Conservation (phyloP, 1,140 invertebrate species). For the Drosophila lacteicornis region DNA sequence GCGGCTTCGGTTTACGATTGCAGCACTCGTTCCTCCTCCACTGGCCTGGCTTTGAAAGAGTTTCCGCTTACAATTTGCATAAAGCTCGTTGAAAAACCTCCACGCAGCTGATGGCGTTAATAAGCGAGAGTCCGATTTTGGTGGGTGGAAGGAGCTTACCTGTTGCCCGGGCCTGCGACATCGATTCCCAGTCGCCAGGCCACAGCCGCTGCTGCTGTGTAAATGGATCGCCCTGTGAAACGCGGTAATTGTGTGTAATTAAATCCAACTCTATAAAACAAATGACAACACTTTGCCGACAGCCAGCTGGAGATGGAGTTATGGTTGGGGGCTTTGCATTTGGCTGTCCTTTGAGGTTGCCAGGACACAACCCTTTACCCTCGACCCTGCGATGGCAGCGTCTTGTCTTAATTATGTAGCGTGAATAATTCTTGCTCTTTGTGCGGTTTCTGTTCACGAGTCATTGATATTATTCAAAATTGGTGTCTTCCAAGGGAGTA, state of each 20-base stretch:
- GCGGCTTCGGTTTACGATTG: slow-evolving; percentile 52
- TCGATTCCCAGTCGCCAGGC: slow-evolving; percentile 15
- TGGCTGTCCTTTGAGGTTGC: slow-evolving; percentile 49
- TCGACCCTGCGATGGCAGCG: slow-evolving; percentile 28
- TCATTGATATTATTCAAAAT: slow-evolving; percentile 61
- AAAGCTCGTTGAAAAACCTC: slow-evolving; percentile 70
- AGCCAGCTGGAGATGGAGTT: slow-evolving; percentile 25
- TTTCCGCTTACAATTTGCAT: slow-evolving; percentile 84
- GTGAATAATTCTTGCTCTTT: slow-evolving; percentile 77
- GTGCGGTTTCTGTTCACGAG: slow-evolving; percentile 46
- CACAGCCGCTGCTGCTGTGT: slow-evolving; percentile 46
- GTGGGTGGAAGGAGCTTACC: slow-evolving; percentile 54
- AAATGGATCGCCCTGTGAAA: slow-evolving; percentile 82
- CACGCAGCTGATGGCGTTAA: slow-evolving; percentile 69
- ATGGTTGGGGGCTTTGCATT: slow-evolving; percentile 12
- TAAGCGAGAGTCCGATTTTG: slow-evolving; percentile 57
- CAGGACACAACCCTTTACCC: slow-evolving; percentile 59
- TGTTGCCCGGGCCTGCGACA: slow-evolving; percentile 62
- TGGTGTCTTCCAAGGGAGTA: slow-evolving; percentile 9
- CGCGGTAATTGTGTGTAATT: slow-evolving; percentile 84
- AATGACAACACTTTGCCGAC: slow-evolving; percentile 71
- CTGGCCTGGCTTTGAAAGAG: slow-evolving; percentile 65
- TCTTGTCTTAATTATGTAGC: slow-evolving; percentile 82
- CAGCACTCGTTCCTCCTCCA: slow-evolving; percentile 34
- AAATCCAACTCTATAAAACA: slow-evolving; percentile 70